Base-by-base conservation (phyloP, 2,797 vertebrate species). In the Clamator glandarius region DNA sequence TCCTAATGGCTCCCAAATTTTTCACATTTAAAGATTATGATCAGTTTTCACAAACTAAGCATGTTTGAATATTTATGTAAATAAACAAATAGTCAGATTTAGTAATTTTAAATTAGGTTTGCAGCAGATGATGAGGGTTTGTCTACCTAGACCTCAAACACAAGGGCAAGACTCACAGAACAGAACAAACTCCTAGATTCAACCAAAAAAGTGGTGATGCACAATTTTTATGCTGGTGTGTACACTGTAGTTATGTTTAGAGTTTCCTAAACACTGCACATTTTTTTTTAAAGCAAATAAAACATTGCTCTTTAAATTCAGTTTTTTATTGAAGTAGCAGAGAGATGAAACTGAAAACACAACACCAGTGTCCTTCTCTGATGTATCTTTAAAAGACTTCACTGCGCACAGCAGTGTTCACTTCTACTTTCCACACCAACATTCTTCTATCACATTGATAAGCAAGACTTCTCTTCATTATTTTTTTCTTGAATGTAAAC, bases 281-380 rank as follows among this genome's bases (percentile, higher is more conserved):
- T 64, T 70, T 91, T 86, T 31, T 82, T 41, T 85, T 90, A 87
- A 90, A 95, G 80, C 50, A 80, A n/a, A 73, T 58, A 50, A 96
- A 94, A 64, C 29, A 55, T 4, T 58, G 69, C 42, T 82, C 44
- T 93, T 76, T 67, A 51, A 77, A 85, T 89, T 57, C 31, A 78
- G 11, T 2, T 86, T 89, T 87, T 62, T 6, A 87, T 76, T 81
- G 13, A 94, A 92, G 52, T 41, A n/a, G 8, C 23, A 87, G 44
- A 50, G 10, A 80, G 21, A 90, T 8, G 51, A 75, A 72, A 50
- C 3, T 66, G 66, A 81, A 70, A 82, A 78, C 33, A 16, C 2
- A 2, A 78, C 35, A 87, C 15, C 23, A 70, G 17, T 31, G 66
- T 44, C 15, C n/a, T 69, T 41, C 54, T 82, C 50, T 77, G 74